phyloP scores from a whole-genome alignment of 2,888 invertebrate genomes.

The Drosophila nr. perissopoda region DNA sequence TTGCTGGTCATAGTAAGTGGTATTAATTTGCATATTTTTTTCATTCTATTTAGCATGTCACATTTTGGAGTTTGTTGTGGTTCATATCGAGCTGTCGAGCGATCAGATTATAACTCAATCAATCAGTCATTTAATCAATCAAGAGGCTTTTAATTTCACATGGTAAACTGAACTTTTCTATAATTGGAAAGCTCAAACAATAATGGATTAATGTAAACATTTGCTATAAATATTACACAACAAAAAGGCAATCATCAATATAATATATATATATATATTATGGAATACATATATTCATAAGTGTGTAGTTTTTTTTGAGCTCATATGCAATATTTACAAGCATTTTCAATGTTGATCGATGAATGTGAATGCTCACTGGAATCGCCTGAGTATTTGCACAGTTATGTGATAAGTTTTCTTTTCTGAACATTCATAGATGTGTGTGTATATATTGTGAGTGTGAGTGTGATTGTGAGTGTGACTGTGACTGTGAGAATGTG shows the following conservation, averaged over 20 bases:
- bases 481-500: conserved; percentile 2
- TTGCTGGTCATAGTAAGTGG: conserved; percentile 4
- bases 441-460: conserved; percentile 10
- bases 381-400: conserved; percentile 5
- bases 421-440: conserved; percentile 10
- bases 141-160: conserved; percentile 35
- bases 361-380: conserved; percentile 2
- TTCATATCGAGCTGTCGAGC: conserved; percentile 10
- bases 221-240: conserved; percentile 26
- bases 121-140: conserved; percentile 30
- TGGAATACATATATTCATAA: conserved; percentile 3
- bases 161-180: conserved; percentile 59
- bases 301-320: conserved; percentile 14
- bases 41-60: conserved; percentile 14
- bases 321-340: conserved; percentile 76
- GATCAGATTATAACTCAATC: conserved; percentile 21
- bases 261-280: conserved; percentile 1
- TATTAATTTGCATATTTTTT: conserved; percentile 20
- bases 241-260: conserved; percentile 22
- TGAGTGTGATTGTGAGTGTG: conserved; percentile 8
- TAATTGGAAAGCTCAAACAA: conserved; percentile 50
- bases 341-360: conserved; percentile 18
- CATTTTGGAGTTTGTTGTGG: conserved; percentile 22
- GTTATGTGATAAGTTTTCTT: not conserved
- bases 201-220: conserved; percentile 41